phyloP scores from a whole-genome alignment of 2,113 vertebrate genomes.

The Chiloscyllium plagiosum region DNA sequence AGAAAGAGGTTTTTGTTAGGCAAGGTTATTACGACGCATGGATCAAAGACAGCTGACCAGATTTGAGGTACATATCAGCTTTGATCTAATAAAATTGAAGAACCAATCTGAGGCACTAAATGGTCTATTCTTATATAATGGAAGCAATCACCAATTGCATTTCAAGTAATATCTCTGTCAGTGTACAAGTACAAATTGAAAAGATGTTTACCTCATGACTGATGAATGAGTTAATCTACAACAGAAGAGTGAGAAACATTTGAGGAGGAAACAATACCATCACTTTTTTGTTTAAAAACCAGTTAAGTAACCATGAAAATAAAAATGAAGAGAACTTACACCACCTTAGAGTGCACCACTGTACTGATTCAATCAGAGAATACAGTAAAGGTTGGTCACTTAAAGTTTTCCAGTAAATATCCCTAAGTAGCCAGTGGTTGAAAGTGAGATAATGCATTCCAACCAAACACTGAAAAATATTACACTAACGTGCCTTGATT shows the following conservation, averaged over 20 bases:
- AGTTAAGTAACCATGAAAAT: background rate
- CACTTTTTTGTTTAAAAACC: background rate
- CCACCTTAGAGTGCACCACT: background rate
- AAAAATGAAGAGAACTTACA: background rate
- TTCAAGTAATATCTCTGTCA: background rate
- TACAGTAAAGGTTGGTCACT: background rate
- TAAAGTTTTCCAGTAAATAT: background rate
- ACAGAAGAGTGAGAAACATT: background rate
- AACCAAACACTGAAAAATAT: background rate
- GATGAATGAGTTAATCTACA: background rate
- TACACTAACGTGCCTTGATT: background rate
- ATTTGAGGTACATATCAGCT: background rate
- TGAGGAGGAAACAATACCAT: background rate
- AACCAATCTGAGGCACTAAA: background rate
- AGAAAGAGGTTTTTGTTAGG: background rate
- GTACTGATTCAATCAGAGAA: background rate
- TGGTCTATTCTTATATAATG: background rate
- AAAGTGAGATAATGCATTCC: background rate
- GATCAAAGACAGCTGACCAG: background rate
- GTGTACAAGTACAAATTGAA: background rate
- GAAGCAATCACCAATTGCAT: background rate
- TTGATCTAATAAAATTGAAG: background rate
- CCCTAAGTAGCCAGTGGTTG: background rate
- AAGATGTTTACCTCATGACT: background rate
- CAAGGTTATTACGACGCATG: background rate